Conservation (phyloP, 2,797 vertebrate genomes). For the Acanthis flammea region DNA sequence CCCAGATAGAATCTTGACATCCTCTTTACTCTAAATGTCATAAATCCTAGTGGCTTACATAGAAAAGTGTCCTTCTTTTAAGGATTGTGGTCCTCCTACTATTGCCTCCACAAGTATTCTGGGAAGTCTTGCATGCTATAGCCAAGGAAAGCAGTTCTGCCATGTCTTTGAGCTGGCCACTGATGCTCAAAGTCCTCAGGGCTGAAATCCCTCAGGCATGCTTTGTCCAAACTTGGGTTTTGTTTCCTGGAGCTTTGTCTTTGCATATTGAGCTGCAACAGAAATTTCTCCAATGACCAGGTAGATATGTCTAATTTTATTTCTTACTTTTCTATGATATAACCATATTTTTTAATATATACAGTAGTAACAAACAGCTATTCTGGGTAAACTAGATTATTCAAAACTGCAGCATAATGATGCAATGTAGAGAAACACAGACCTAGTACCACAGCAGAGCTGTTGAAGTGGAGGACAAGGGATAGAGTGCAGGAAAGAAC, state of each 20-base stretch:
- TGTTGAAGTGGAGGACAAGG: not conserved
- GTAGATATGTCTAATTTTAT: not conserved
- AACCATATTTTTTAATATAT: not conserved
- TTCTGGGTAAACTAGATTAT: not conserved
- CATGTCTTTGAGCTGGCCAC: fast-evolving
- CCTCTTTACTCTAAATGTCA: not conserved
- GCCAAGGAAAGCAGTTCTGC: not conserved
- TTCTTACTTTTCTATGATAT: not conserved
- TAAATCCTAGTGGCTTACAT: not conserved
- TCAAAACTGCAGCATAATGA: not conserved
- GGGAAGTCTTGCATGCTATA: not conserved
- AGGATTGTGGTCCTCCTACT: not conserved
- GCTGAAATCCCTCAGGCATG: fast-evolving
- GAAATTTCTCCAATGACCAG: not conserved
- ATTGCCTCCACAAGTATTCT: not conserved
- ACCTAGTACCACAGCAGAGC: not conserved
- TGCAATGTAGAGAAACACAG: not conserved
- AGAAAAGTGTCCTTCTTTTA: not conserved
- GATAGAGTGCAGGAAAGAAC: fast-evolving
- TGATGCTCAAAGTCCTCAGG: not conserved
- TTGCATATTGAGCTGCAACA: not conserved
- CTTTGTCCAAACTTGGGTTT: not conserved
- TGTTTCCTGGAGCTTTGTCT: not conserved
- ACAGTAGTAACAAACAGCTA: not conserved
- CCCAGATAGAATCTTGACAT: not conserved